A percentile compares a stretch with the other conserved stretches of the same genome.
Evolutionary conservation across 2,113 vertebrate species (phyloP).

Genomic region (Heteronetta atricapilla): DNA sequence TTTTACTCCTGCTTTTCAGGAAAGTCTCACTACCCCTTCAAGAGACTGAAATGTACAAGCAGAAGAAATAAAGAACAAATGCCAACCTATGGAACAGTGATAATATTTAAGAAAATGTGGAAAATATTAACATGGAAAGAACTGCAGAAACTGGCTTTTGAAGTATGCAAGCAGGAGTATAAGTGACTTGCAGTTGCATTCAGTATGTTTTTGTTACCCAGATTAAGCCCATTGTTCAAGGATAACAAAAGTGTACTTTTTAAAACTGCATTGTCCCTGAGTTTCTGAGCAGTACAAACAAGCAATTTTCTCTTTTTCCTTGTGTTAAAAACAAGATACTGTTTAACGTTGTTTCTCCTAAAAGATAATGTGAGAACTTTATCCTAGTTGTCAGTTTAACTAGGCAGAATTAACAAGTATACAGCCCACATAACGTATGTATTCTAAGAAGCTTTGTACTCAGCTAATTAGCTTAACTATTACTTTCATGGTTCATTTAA

Average conservation of each 20-base stretch:
- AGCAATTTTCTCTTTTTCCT: constrained; percentile 33
- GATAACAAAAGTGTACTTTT: constrained; percentile 35
- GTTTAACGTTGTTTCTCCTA: constrained; percentile 19
- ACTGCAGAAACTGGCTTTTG: not conserved
- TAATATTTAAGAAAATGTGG: not conserved
- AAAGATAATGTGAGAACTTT: constrained; percentile 34
- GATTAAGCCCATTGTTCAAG: not conserved
- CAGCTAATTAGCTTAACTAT: constrained; percentile 85
- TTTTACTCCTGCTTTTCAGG: not conserved
- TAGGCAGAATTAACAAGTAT: constrained; percentile 71
- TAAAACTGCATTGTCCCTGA: constrained; percentile 43
- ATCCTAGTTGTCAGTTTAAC: constrained; percentile 62
- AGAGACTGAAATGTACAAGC: not conserved
- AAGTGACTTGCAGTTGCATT: not conserved
- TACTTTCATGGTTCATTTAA: constrained; percentile 80
- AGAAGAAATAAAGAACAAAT: not conserved
- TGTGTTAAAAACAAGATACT: not conserved
- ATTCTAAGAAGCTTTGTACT: constrained; percentile 79
- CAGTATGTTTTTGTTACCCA: not conserved
- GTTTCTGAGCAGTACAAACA: constrained; percentile 44
- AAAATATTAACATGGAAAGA: not conserved
- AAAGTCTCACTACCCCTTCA: not conserved
- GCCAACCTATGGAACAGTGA: not conserved
- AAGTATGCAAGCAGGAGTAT: not conserved
- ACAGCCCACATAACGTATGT: constrained; percentile 60